Conservation (phyloP, 2,113 vertebrate species). For the Periophthalmodon schlosseri region DNA sequence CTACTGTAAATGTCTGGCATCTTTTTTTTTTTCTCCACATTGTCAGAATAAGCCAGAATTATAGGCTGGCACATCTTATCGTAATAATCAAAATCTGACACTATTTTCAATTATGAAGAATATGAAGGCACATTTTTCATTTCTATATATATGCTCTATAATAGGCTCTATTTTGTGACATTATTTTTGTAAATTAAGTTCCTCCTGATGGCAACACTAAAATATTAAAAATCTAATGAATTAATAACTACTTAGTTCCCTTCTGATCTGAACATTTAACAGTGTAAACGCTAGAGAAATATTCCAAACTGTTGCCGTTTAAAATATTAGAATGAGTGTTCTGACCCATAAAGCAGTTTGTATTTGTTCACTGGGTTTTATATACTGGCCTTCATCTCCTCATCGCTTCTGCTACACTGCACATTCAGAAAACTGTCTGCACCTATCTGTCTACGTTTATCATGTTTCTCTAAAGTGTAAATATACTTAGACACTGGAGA, state of each 20-base stretch:
- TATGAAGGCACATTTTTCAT: no score
- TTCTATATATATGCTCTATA: no score
- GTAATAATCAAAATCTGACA: no score
- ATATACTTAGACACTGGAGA: not conserved
- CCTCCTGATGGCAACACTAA: no score
- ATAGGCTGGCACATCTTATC: no score
- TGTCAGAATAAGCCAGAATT: no score
- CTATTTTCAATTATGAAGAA: no score
- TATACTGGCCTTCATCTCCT: not conserved
- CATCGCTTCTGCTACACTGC: conserved; percentile 57
- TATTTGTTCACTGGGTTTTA: conserved; percentile 19
- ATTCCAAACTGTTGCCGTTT: not conserved
- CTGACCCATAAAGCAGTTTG: conserved; percentile 17
- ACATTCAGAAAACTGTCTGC: conserved; percentile 39
- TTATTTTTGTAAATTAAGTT: not conserved
- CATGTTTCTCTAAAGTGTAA: conserved; percentile 39
- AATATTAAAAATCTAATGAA: not conserved
- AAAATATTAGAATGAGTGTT: not conserved
- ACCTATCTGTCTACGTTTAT: conserved; percentile 56
- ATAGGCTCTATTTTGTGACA: no score
- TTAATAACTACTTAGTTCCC: not conserved
- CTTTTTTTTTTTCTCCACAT: no score
- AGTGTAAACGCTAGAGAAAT: not conserved
- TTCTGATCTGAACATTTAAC: not conserved
- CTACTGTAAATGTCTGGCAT: no score